Base-by-base conservation (phyloP, 92 coral and sea anemone genomes). In the Bergia sp. region DNA sequence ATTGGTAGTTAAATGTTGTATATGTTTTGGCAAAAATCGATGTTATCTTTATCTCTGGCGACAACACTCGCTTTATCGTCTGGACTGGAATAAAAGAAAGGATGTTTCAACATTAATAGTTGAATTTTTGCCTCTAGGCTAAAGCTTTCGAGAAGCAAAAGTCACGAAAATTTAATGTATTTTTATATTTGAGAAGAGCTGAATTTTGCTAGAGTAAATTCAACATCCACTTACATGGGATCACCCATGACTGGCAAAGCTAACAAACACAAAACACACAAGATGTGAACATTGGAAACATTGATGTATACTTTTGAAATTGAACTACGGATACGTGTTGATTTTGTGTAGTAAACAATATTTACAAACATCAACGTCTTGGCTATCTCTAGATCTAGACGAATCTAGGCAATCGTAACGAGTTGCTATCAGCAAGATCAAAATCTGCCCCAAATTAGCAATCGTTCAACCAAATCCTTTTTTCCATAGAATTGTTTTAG, bases 11-110 rank as follows among this genome's bases (percentile, higher is more conserved):
- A 40, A 29, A 66, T 39, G 20, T 39, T 67, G 69, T 61, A 18
- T 67, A 65, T 82, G 73, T 42, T 82, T 42, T 29, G 74, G 74
- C 18, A 21, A 66, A 42, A 82, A 58, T 82, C 23, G 86, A 82
- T 82, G 86, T 82, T 82, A 39, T 82, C 75, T 61, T 65, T 61
- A 76, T 82, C 5, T 16, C 38, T 64, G 86, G 86, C 86, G 76
- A 82, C 86, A 42, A 82, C 61, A 65, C 45, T 21, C 73, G 2
- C 16, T 78, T 66, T 82, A 82, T 41, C 86, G 86, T 82, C 86
- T 82, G 86, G 86, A 42, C 20, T 36, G 37, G 20, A 65, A 82
- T 65, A 44, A 82, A 82, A 82, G 74, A 42, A 82, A 44, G 37
- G 55, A 20, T 40, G 44, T 64, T 82, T 44, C 86, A 57, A 82